Conservation (phyloP, 2,113 vertebrate species). For the Neodontobutis hainanensis region DNA sequence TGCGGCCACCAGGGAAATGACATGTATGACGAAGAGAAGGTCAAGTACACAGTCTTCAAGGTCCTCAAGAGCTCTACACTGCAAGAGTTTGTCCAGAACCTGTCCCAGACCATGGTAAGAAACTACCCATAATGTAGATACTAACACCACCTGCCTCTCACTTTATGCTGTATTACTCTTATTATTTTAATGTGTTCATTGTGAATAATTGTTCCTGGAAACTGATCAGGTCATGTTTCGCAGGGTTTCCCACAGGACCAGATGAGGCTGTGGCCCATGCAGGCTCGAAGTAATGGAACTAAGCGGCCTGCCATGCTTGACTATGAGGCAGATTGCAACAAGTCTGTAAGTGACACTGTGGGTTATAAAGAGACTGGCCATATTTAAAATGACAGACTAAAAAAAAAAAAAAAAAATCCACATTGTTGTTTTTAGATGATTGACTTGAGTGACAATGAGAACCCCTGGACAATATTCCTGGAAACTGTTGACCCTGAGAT, state of each 20-base stretch:
- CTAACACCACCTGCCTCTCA: too few species aligned
- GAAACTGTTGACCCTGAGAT: conserved; percentile 98
- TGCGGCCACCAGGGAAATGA: conserved; percentile 99
- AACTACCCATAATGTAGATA: background rate
- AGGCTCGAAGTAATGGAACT: conserved; percentile 97
- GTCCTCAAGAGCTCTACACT: conserved; percentile 97
- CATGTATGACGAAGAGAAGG: conserved; percentile 99
- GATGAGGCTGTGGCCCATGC: conserved; percentile 99
- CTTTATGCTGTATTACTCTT: background rate
- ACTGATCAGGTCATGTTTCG: conserved; percentile 20
- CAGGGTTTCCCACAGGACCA: conserved; percentile 99
- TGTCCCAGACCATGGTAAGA: conserved; percentile 98
- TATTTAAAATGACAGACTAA: background rate
- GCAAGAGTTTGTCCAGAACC: conserved; percentile 96
- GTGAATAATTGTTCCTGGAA: background rate
- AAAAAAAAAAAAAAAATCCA: too few species aligned
- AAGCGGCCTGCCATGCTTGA: conserved; percentile 98
- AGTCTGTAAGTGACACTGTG: conserved; percentile 83
- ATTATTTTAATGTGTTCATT: background rate
- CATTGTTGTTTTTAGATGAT: conserved; percentile 86
- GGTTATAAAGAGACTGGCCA: background rate
- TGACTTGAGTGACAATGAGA: conserved; percentile 98
- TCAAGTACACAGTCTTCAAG: conserved; percentile 99
- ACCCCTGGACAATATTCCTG: conserved; percentile 99
- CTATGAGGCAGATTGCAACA: conserved; percentile 97